phyloP scores from a whole-genome alignment of 2,113 vertebrate species.

The Coturnix japonica region DNA sequence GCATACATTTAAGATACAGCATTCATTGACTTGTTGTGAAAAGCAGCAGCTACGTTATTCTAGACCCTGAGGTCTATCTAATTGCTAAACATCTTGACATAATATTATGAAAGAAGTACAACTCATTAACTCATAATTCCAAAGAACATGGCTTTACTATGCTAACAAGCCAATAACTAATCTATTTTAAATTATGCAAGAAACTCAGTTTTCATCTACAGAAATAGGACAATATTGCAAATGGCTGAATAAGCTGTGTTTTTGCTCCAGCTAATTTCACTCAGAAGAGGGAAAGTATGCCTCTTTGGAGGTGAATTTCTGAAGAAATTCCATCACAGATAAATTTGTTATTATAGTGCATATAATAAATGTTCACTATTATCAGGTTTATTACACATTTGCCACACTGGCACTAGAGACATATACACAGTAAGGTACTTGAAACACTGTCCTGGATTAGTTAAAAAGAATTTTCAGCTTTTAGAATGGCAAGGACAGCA shows the following conservation, averaged over 20 bases:
- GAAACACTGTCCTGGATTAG: background rate
- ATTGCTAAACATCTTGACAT: background rate
- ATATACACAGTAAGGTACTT: background rate
- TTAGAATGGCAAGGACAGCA: background rate
- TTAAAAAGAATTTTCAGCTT: background rate
- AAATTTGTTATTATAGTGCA: background rate
- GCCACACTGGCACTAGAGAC: background rate
- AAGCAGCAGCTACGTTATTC: background rate
- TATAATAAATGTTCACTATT: background rate
- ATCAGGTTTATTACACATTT: background rate
- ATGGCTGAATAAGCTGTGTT: background rate
- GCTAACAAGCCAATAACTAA: background rate
- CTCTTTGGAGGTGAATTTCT: background rate
- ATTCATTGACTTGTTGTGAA: background rate
- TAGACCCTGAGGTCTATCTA: background rate
- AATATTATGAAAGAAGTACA: background rate
- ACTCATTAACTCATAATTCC: background rate
- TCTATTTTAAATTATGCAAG: background rate
- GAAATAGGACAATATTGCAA: background rate
- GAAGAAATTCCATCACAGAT: background rate
- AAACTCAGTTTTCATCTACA: background rate
- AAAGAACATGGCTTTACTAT: background rate
- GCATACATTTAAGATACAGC: background rate
- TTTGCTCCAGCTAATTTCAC: background rate
- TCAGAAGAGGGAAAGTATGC: background rate